Evolutionary conservation across 1,140 invertebrate species (phyloP).

Genomic region (Drosophila paulistorum): DNA sequence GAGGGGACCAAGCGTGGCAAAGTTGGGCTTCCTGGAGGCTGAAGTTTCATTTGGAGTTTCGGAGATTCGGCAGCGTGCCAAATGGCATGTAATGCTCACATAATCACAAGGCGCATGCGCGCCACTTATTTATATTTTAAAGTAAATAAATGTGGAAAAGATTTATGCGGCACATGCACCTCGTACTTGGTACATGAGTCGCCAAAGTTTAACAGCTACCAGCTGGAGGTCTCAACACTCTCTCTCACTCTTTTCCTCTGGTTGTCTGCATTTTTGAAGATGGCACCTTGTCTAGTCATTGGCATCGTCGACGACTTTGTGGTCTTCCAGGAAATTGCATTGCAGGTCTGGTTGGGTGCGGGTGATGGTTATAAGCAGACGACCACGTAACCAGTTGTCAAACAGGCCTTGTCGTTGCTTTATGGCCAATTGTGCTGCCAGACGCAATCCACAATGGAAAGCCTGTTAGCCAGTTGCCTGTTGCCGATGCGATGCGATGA

Average conservation of each 20-base stretch:
- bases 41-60: slow-evolving; percentile 10
- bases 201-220: slow-evolving; percentile 37
- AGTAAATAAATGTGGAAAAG: slow-evolving; percentile 67
- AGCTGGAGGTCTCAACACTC: slow-evolving; percentile 27
- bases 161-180: slow-evolving; percentile 73
- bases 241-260: slow-evolving; percentile 1
- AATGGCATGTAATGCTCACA: slow-evolving; percentile 69
- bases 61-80: slow-evolving; percentile 52
- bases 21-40: slow-evolving; percentile 50
- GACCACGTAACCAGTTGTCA: slow-evolving; percentile 73
- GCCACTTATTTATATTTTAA: slow-evolving; percentile 60
- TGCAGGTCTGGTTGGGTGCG: slow-evolving; percentile 45
- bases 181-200: slow-evolving; percentile 51
- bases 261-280: slow-evolving; percentile 46
- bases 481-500: slow-evolving; percentile 47
- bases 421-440: slow-evolving; percentile 67
- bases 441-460: slow-evolving; percentile 29
- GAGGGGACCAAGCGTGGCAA: slow-evolving; percentile 55
- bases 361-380: slow-evolving; percentile 27
- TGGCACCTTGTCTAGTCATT: slow-evolving; percentile 58
- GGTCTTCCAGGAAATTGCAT: slow-evolving; percentile 63
- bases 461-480: slow-evolving; percentile 33
- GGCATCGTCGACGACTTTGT: slow-evolving; percentile 28
- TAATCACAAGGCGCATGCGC: slow-evolving; percentile 42
- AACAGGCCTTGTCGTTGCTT: slow-evolving; percentile 64